Base-by-base conservation (phyloP, 2,113 vertebrate genomes). In the Ciconia maguari region DNA sequence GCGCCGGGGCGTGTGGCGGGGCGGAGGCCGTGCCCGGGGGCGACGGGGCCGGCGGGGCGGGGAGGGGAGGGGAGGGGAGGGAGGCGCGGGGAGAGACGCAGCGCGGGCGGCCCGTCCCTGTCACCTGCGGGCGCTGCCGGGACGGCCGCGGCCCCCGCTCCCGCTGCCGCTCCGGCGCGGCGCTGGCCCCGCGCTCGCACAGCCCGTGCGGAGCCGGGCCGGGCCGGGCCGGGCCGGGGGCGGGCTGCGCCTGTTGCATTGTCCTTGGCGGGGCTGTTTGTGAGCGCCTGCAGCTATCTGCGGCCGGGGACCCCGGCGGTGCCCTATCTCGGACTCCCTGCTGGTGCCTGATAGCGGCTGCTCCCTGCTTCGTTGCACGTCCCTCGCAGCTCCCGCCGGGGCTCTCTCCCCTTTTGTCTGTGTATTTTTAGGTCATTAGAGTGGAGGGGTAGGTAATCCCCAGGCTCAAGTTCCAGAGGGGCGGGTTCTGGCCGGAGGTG, bases 391-490 rank as follows among this genome's bases (percentile, higher is more conserved):
- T 95, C 97, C 80, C 83, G 93, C 64, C 61, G 87, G 89, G 86
- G 85, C 96, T 80, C 42, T 89, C 87, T 92, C 97, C 96, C 96
- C 96, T 97, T 97, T 97, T 89, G 96, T 96, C 96, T 93, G 96
- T 93, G 74, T 96, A 97, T 98, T 97, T 97, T 98, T 95, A 85
- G 98, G 98, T 98, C 98, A 94, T 85, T 92, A 97, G 97, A 97
- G 96, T 72, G 94, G 96, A 97, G 97, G 87, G 97, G 97, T 95
- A 99, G 99, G 99, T 98, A 99, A 99, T 99, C 98, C 99, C 98
- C 98, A 97, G 98, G 98, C 97, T 99, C 99, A 98, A 99, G 99
- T 99, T 99, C 98, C 98, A 98, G 98, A 98, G 99, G 99, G 99
- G 99, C 98, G 99, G 98, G 97, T 95, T 97, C 98, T 97, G 98